Percentiles rank a stretch among this genome's conserved stretches.
phyloP scores from a whole-genome alignment of 2,888 invertebrate species.

The Synergus gifuensis region DNA sequence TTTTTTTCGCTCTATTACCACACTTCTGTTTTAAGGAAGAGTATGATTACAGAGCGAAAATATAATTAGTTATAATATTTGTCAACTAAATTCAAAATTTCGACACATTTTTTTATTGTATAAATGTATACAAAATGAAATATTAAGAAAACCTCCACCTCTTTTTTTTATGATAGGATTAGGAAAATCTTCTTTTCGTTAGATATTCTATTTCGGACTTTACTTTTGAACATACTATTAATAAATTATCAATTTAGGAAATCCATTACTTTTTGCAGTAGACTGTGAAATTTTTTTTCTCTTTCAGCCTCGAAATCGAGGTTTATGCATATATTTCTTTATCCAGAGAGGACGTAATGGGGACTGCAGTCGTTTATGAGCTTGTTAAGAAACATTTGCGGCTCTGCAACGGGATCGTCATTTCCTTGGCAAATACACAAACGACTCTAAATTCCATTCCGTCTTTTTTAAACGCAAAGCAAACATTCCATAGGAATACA shows the following conservation, averaged over 20 bases:
- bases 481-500: slow-evolving; percentile 1
- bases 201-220: slow-evolving; percentile 2
- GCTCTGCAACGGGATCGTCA: slow-evolving; percentile 29
- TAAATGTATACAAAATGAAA: not conserved
- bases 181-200: not conserved
- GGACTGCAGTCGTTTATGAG: slow-evolving; percentile 33
- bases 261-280: slow-evolving; percentile 15
- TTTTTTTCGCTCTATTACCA: too few species aligned
- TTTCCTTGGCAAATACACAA: slow-evolving; percentile 28
- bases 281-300: not conserved
- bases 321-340: slow-evolving; percentile 27
- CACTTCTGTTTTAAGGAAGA: too few species aligned
- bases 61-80: too few species aligned
- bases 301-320: slow-evolving; percentile 10
- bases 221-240: not conserved
- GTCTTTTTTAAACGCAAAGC: slow-evolving; percentile 24
- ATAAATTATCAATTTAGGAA: too few species aligned
- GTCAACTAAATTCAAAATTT: too few species aligned
- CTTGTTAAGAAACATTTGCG: slow-evolving; percentile 35
- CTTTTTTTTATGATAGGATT: too few species aligned
- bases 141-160: too few species aligned
- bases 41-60: too few species aligned
- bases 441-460: slow-evolving; percentile 23
- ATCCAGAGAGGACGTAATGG: slow-evolving; percentile 17
- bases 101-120: not conserved